Evolutionary conservation across 2,797 vertebrate genomes (phyloP), one percentile per base, ranked within the genome.

Genomic region (Dryobates pubescens): DNA sequence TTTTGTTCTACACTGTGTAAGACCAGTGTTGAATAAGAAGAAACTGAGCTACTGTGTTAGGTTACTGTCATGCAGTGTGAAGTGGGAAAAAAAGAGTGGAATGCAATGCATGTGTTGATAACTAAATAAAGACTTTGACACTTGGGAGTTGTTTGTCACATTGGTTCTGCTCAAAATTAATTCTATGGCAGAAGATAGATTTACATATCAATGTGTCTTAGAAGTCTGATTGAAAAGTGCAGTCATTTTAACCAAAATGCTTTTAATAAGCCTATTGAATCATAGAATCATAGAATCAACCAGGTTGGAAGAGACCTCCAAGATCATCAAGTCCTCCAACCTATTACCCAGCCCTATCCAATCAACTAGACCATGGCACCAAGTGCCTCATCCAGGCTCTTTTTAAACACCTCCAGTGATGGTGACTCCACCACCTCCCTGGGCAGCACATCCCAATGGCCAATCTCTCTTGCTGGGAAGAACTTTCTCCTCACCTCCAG

Each of bases 161-260:
- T 32, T 64, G 13, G 6, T 63, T 76, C 29, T 90, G 7, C 72
- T 91, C 79, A 84, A 91, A 94, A 89, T 65, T 74, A 91, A 57
- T 75, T 26, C 67, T 59, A 68, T 41, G 17, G 5, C 9, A 32
- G 38, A 70, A 29, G 45, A 53, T 38, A 38, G 38, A 38, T 38
- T 38, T 38, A 38, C 38, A 38, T 38, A 62, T 34, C 75, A 64
- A 30, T 47, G 3, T 76, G 24, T 64, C 49, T 80, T 80, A 43
- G 32, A 90, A 82, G 3, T 41, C 49, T 87, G 36, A 68, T 22
- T 87, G 38, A 41, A 64, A 67, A 71, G 9, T 57, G 9, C 17
- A 74, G 32, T 62, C 6, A 77, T 62, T 86, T 62, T 45, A 82
- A 73, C 7, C 68, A 61, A 74, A 84, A 41, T 26, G 2, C 2